Base-by-base conservation (phyloP, 2,113 vertebrate genomes). In the Theristicus caerulescens region DNA sequence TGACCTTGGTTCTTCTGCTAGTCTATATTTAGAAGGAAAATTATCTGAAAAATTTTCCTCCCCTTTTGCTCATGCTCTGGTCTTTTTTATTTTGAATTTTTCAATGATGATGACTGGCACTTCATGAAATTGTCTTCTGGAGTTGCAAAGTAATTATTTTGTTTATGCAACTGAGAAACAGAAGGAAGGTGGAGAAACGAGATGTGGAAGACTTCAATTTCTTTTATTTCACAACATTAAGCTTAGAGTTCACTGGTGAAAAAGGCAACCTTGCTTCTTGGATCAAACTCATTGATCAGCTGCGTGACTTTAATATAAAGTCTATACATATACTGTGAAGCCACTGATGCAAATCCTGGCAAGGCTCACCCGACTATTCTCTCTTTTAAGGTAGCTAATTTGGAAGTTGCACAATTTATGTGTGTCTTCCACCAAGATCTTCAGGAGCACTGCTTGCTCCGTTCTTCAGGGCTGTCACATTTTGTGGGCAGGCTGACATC, bases 141-240 rank as follows among this genome's bases (percentile, higher is more conserved):
- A 93, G 42, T 58, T 73, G 76, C 47, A 94, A 54, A 87, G 82
- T 40, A 82, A 72, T 94, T 94, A 72, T 94, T 94, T 79, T 73
- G 46, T 66, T 88, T 95, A 86, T 40, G 67, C 61, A 91, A 36
- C 65, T 52, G 82, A 77, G 61, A 80, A 58, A 67, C 26, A 86
- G 73, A 71, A 74, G 17, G 21, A 72, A 90, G 46, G 58, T 36
- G 25, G 62, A 82, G 52, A 90, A 96, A 78, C 3, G 7, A 87
- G 70, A 93, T 52, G 64, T n/a, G 34, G 55, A 82, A 86, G 32
- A 58, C 42, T 88, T 73, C n/a, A 47, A 71, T 96, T 92, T 67
- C 57, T 94, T 97, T 82, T 91, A 71, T 85, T 97, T 86, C 82
- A 70, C 66, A 88, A 70, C 65, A 81, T 44, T 83, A 90, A 80